These are phyloP conservation scores for Falco concolor DNA, from an alignment of 2,797 vertebrate genomes.

Conservation along the genomic window DNA sequence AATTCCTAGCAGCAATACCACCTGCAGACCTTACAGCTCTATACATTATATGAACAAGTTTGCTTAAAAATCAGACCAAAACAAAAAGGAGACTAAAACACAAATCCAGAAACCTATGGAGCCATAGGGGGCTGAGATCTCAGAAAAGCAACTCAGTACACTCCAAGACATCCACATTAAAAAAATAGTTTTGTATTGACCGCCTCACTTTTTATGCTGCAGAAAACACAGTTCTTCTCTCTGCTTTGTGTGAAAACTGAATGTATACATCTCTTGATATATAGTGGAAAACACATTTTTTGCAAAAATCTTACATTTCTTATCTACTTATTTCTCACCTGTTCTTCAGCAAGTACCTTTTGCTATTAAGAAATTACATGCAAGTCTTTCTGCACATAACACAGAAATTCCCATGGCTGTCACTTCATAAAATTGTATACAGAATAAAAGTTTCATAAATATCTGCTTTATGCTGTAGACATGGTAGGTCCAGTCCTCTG, in stretches of 20 bases:
- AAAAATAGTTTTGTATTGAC: neutral
- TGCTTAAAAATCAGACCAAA: neutral
- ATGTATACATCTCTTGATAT: neutral
- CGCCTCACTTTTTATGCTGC: neutral
- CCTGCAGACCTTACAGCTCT: neutral
- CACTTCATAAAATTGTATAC: neutral
- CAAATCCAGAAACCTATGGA: neutral
- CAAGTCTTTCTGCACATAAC: neutral
- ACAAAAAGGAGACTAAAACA: neutral
- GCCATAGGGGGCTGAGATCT: neutral
- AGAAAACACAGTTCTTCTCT: neutral
- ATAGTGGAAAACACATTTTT: neutral
- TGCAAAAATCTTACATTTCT: neutral
- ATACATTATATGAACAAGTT: neutral
- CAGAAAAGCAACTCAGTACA: neutral
- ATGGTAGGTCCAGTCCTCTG: neutral
- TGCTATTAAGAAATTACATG: neutral
- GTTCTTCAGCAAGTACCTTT: neutral
- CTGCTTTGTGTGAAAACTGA: neutral
- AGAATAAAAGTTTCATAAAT: neutral
- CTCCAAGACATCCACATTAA: neutral
- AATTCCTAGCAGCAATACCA: neutral
- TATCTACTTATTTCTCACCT: neutral
- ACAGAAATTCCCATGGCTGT: neutral
- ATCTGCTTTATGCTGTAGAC: neutral